These are phyloP conservation scores for Protodeltote pygarga DNA, from an alignment of 2,888 invertebrate genomes.

Conservation along the genomic window DNA sequence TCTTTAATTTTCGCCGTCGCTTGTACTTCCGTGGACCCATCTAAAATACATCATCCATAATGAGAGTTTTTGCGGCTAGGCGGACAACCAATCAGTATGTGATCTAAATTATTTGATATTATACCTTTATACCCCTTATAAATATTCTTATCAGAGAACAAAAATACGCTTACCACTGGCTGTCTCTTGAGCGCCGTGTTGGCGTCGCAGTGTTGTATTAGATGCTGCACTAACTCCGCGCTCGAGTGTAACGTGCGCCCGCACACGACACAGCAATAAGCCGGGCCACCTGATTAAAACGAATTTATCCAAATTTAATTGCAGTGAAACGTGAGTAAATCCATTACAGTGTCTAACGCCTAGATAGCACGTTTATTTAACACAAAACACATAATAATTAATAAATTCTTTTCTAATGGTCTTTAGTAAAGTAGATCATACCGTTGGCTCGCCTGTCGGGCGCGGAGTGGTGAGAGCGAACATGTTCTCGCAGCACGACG, in stretches of 20 bases:
- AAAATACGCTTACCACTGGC: constrained; percentile 84
- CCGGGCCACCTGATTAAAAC: constrained; percentile 79
- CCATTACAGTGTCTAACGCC: too few relatives aligned
- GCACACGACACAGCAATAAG: constrained; percentile 93
- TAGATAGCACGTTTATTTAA: too few relatives aligned
- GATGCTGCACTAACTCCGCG: constrained; percentile 92
- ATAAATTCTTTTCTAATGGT: too few relatives aligned
- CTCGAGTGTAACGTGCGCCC: constrained; percentile 90
- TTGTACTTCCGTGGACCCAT: constrained; percentile 93
- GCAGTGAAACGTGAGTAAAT: too few relatives aligned
- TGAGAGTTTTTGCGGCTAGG: too few relatives aligned
- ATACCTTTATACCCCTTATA: too few relatives aligned
- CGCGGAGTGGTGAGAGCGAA: constrained; percentile 94
- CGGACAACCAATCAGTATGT: too few relatives aligned
- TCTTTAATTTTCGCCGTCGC: constrained; percentile 91
- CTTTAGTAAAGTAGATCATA: constrained; percentile 27
- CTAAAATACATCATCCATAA: constrained; percentile 62
- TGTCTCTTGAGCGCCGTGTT: constrained; percentile 94
- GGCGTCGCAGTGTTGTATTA: constrained; percentile 94
- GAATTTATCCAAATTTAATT: neutral
- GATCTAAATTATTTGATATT: neutral
- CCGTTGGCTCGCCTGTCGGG: constrained; percentile 89
- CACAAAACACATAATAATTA: too few relatives aligned
- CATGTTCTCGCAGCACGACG: constrained; percentile 94
- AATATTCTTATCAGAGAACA: too few relatives aligned